Evolutionary conservation across 2,888 invertebrate genomes (phyloP).

Genomic region (Metalampra italica): DNA sequence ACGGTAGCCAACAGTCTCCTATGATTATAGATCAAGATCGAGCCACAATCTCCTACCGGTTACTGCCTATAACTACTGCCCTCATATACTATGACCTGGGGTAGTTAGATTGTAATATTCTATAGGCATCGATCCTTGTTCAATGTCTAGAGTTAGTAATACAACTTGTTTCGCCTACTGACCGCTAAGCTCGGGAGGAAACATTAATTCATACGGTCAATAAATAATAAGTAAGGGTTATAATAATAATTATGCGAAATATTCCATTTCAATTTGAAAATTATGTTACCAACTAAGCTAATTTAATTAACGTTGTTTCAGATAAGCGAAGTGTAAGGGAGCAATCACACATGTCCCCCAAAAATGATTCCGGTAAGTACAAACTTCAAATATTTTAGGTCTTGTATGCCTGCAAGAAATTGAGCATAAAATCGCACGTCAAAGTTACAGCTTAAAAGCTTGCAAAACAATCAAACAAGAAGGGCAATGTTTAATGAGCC

Average conservation of each 20-base stretch:
- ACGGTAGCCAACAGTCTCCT: slow-evolving; percentile 42
- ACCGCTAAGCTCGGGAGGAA: too few relatives aligned
- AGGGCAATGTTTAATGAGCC: slow-evolving; percentile 6
- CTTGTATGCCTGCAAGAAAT: too few relatives aligned
- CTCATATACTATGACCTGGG: too few relatives aligned
- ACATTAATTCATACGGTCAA: too few relatives aligned
- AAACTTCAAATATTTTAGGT: neutral
- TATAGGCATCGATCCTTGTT: too few relatives aligned
- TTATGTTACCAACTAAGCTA: neutral
- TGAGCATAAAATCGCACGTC: slow-evolving; percentile 9
- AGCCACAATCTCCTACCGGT: slow-evolving; percentile 34
- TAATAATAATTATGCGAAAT: too few relatives aligned
- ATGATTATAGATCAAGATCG: slow-evolving; percentile 47
- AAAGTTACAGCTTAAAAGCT: too few relatives aligned
- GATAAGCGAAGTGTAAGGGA: slow-evolving; percentile 33
- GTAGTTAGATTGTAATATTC: neutral
- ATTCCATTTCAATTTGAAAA: neutral
- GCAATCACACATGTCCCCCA: slow-evolving; percentile 67
- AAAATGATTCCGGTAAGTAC: slow-evolving; percentile 71
- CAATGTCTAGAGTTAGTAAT: too few relatives aligned
- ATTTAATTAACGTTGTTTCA: slow-evolving; percentile 41
- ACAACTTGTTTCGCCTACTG: too few relatives aligned
- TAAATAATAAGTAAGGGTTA: too few relatives aligned
- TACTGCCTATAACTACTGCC: slow-evolving; percentile 9
- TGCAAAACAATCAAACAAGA: slow-evolving; percentile 14